Base-by-base conservation (phyloP, 2,888 invertebrate genomes). In the Aproaerema taeniolella region DNA sequence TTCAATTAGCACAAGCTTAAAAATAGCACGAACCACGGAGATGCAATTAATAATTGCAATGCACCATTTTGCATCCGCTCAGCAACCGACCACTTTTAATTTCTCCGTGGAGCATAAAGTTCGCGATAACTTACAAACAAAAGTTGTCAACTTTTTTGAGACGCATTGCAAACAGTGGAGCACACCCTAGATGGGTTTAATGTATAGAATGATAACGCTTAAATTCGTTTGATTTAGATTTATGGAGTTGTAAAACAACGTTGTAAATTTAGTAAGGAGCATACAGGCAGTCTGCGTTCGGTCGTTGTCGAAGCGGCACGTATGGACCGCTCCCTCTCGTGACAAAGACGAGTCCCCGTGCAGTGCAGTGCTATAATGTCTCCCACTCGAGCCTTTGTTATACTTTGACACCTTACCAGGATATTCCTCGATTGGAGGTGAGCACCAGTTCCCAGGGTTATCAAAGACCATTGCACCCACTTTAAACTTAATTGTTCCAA, bases 381-480 rank as follows among this genome's bases (percentile, higher is more conserved):
- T 41, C 34, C 36, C 45, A 43, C 42, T 14, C 33, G 45, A 43
- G 45, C 37, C 28, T 42, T 17, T 38, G 41, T 32, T 36, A 39
- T 38, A 43, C 41, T 41, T 38, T 26, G 39, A 45, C 17, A 28
- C 43, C 28, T 50, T 66, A 52, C 38, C 38, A 41, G 40, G 31
- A 39, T 35, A 39, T 14, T 39, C n/a, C n/a, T 20, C 5, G 5
- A 20, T 6, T 20, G 8, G 8, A 20, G 20, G 20, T 20, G 54
- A 61, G 71, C 61, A 79, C 77, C 58, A 80, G 78, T 68, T 70
- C 59, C 44, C 50, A 49, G 61, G 57, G 68, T 66, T 63, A 62
- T 67, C 58, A 65, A 20, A 72, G 79, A 80, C 67, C 79, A 58
- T 79, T 78, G 80, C 78, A 80, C 80, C 79, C 81, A 75, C 73